Conservation (phyloP, 2,113 vertebrate genomes). For the Chrysemys picta region DNA sequence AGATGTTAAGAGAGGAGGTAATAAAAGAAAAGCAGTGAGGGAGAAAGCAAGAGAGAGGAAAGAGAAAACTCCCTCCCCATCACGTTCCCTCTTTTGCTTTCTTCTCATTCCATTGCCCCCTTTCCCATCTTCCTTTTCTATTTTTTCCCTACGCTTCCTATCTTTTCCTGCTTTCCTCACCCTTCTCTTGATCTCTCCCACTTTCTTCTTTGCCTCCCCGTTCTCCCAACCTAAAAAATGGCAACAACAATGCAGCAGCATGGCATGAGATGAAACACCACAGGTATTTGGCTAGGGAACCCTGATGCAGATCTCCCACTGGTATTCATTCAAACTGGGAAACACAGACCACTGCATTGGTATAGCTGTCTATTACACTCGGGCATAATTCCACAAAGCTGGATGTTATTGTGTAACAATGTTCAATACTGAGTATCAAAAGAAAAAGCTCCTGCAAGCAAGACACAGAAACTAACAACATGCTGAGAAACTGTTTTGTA, state of each 20-base stretch:
- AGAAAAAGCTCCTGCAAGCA: background rate
- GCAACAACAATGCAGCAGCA: background rate
- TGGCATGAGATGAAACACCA: background rate
- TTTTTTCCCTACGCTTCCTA: background rate
- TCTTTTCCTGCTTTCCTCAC: background rate
- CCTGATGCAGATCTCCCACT: accelerated
- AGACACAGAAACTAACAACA: background rate
- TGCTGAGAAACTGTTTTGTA: background rate
- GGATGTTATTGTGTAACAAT: background rate
- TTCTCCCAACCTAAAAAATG: background rate
- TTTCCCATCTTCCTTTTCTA: background rate
- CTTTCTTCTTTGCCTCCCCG: background rate
- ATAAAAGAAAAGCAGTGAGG: background rate
- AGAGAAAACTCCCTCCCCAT: background rate
- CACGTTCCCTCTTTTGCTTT: background rate
- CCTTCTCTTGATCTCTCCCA: background rate
- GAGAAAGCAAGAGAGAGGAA: background rate
- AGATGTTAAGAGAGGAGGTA: background rate
- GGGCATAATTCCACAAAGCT: background rate
- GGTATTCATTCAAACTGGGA: background rate
- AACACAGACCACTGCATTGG: background rate
- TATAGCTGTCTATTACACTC: background rate
- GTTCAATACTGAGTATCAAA: background rate
- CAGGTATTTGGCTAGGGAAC: background rate
- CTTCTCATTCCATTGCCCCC: background rate